phyloP scores from a whole-genome alignment of 2,113 vertebrate species.

The Carlito syrichta region DNA sequence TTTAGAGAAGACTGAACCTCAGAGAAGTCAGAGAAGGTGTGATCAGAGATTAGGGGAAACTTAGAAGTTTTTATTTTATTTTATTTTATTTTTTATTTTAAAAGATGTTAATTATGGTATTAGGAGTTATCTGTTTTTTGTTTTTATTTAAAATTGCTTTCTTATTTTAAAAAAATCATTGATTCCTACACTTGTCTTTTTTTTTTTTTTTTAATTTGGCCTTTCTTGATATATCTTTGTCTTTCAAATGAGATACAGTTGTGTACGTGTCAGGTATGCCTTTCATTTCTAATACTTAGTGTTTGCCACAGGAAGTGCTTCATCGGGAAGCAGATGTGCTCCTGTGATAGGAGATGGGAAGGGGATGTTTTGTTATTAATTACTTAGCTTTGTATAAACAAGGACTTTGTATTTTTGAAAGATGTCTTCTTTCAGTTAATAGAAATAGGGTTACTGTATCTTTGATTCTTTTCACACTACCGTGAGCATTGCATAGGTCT shows the following conservation, averaged over 20 bases:
- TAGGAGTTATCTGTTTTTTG: background rate
- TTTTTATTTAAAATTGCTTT: background rate
- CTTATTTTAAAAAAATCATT: background rate
- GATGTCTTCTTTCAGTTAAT: constrained; percentile 68
- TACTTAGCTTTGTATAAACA: constrained; percentile 81
- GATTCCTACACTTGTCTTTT: background rate
- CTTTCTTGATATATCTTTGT: background rate
- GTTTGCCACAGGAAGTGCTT: constrained; percentile 80
- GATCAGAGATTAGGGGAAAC: background rate
- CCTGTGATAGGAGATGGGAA: constrained; percentile 82
- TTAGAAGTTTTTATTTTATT: background rate
- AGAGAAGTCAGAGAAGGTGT: background rate
- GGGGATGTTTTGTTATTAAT: constrained; percentile 85
- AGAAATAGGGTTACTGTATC: constrained; percentile 46
- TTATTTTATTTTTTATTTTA: background rate
- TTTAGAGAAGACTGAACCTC: background rate
- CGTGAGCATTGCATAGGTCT: background rate
- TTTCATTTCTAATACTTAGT: constrained; percentile 46
- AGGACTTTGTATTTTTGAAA: constrained; percentile 75
- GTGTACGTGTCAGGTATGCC: constrained; percentile 75
- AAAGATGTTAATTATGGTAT: background rate
- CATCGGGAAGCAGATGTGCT: constrained; percentile 84
- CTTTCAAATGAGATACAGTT: background rate
- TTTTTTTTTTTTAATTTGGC: too few relatives aligned
- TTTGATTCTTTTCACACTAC: background rate